These are phyloP conservation scores for Semibalanus balanoides DNA, from an alignment of 1,140 invertebrate species.

Conservation along the genomic window DNA sequence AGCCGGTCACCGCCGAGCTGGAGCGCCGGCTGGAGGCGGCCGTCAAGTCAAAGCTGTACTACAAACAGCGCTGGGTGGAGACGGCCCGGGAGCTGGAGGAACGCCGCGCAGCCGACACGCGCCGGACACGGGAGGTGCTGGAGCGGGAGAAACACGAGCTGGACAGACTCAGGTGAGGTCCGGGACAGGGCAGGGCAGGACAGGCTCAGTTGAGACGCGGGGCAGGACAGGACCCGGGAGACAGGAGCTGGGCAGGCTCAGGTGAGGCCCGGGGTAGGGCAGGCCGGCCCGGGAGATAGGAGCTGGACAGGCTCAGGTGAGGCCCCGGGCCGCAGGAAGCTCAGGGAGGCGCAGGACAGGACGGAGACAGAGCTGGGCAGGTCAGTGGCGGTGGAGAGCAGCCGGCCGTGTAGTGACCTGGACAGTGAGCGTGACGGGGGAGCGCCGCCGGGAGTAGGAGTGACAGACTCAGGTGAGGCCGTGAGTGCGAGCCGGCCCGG, in stretches of 20 bases:
- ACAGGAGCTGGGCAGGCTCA: too few species aligned
- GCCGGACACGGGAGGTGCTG: slow-evolving; percentile 3
- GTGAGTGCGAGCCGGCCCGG: too few species aligned
- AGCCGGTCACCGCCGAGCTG: slow-evolving; percentile 22
- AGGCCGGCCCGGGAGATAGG: background rate
- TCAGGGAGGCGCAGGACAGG: too few species aligned
- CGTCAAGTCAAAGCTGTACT: slow-evolving; percentile 31
- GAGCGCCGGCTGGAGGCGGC: slow-evolving; percentile 31
- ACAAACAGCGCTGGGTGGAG: slow-evolving; percentile 34
- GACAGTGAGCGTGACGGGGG: too few species aligned
- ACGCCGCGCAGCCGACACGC: slow-evolving; percentile 30
- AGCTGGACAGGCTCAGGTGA: background rate
- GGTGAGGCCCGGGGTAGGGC: too few species aligned
- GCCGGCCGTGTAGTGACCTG: too few species aligned
- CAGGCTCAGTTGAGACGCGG: background rate
- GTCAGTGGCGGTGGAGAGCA: too few species aligned
- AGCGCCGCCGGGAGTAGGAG: too few species aligned
- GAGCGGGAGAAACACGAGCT: background rate
- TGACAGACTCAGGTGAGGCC: too few species aligned
- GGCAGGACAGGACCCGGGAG: too few species aligned
- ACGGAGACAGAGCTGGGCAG: too few species aligned
- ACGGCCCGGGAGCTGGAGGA: slow-evolving; percentile 27
- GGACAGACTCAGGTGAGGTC: background rate
- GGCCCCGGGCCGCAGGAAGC: too few species aligned
- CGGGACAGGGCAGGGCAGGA: background rate